Evolutionary conservation across 2,113 vertebrate genomes (phyloP).

Genomic region (Propithecus coquereli): DNA sequence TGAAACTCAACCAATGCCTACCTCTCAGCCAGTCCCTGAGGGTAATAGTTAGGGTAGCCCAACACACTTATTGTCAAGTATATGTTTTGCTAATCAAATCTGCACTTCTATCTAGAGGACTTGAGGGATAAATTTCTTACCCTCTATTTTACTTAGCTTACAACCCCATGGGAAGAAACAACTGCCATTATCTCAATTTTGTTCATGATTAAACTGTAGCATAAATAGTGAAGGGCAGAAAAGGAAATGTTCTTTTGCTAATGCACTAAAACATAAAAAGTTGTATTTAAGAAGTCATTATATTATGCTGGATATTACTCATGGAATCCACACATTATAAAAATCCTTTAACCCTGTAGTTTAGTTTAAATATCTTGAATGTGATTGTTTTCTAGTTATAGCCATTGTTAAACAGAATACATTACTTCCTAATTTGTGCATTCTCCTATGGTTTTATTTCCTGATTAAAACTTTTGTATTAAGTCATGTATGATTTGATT

Average conservation of each 20-base stretch:
- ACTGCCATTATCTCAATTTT: slow-evolving; percentile 31
- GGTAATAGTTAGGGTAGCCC: slow-evolving; percentile 21
- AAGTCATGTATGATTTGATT: not conserved
- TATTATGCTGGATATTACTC: not conserved
- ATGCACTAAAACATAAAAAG: not conserved
- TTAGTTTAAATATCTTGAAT: not conserved
- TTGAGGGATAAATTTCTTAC: slow-evolving; percentile 40
- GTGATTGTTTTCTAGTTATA: not conserved
- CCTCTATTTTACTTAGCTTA: slow-evolving; percentile 7
- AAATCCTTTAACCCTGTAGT: not conserved
- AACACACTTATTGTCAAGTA: slow-evolving; percentile 30
- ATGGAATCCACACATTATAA: not conserved
- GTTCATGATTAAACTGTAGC: not conserved
- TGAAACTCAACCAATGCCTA: not conserved
- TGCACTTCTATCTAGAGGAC: slow-evolving; percentile 31
- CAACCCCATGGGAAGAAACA: not conserved
- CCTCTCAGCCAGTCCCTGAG: not conserved
- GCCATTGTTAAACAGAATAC: not conserved
- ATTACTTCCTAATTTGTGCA: not conserved
- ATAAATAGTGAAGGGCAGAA: not conserved
- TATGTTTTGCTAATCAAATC: slow-evolving; percentile 60
- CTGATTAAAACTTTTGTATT: not conserved
- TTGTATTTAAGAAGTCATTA: not conserved
- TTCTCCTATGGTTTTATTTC: not conserved
- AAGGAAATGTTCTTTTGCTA: not conserved